Percentiles rank a stretch among this genome's conserved stretches.
These are phyloP conservation scores for Calliphora vomitoria DNA, from an alignment of 2,888 invertebrate species.

Conservation along the genomic window DNA sequence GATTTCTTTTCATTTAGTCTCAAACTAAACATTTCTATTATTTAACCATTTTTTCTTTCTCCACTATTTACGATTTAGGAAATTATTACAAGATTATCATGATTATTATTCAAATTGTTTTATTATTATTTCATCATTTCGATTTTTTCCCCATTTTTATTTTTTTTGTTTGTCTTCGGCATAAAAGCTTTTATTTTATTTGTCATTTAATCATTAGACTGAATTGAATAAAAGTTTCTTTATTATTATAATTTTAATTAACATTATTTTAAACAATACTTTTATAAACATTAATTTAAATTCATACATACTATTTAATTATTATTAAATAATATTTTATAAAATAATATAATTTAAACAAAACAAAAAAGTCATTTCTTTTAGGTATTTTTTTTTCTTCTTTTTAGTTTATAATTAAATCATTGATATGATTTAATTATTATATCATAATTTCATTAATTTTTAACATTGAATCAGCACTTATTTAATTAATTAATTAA, in stretches of 20 bases:
- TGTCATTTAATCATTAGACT: conserved; percentile 64
- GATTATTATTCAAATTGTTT: conserved; percentile 12
- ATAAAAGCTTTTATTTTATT: conserved; percentile 65
- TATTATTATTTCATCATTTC: neutral
- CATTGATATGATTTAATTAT: conserved; percentile 51
- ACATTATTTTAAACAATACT: neutral
- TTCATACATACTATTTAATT: conserved; percentile 37
- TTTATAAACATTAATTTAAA: conserved; percentile 43
- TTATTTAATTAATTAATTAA: conserved; percentile 3
- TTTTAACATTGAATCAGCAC: conserved; percentile 26
- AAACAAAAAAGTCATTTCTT: conserved; percentile 67
- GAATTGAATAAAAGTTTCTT: conserved; percentile 70
- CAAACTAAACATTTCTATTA: conserved; percentile 47
- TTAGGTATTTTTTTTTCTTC: conserved; percentile 47
- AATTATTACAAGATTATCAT: conserved; percentile 57
- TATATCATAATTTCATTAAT: conserved; percentile 31
- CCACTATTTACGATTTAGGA: conserved; percentile 18
- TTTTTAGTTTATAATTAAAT: conserved; percentile 44
- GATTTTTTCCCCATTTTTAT: conserved; percentile 1
- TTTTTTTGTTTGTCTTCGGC: conserved; percentile 31
- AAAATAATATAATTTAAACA: conserved; percentile 36
- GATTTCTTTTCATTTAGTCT: conserved; percentile 54
- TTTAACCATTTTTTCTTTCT: neutral
- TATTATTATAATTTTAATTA: conserved; percentile 49
- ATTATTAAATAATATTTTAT: conserved; percentile 25